Evolutionary conservation across 2,797 vertebrate genomes (phyloP), one percentile per base, ranked within the genome.

Genomic region (Rhynchonycteris naso): DNA sequence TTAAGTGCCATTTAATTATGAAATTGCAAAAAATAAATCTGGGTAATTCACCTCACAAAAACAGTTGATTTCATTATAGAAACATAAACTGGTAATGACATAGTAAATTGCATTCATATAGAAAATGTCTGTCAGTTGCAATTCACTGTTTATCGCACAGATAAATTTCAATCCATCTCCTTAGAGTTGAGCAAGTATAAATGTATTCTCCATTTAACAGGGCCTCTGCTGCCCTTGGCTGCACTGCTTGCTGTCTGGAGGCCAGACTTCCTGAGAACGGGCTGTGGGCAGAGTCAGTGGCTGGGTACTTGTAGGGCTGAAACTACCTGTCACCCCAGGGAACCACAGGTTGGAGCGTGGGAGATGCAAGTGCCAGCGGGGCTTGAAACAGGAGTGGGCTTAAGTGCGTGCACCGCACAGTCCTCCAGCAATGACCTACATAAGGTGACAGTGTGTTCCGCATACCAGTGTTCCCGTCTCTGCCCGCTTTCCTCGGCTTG

Each of bases 21-120:
- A 96, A 19, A 85, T 90, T 95, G 94, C 7, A 96, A 92, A 97
- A 97, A 97, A 85, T 96, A 93, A 95, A 96, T 97, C 88, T 91
- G 93, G 66, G 94, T 94, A 50, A 30, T 96, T 97, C 95, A 91
- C 96, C 85, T 97, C 63, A 95, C 88, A 97, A 97, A 94, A 96
- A 82, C 92, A 95, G 84, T 96, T 97, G 96, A 97, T 96, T 96
- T 97, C 97, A 96, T 96, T 97, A 65, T 76, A 38, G 96, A 97
- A 97, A 97, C 83, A 97, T 90, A 97, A 96, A 93, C 82, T 89
- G 90, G 13, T 96, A 91, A 96, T 97, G 92, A 93, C 94, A 95
- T 88, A 97, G 94, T 97, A 97, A 97, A 97, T 97, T 97, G 89
- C 96, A 97, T 97, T 97, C 83, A 92, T 97, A 97, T 96, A 97